Percentiles rank a stretch among this genome's conserved stretches.
These are phyloP conservation scores for Papilio dardanus DNA, from an alignment of 1,140 invertebrate genomes.

Conservation along the genomic window DNA sequence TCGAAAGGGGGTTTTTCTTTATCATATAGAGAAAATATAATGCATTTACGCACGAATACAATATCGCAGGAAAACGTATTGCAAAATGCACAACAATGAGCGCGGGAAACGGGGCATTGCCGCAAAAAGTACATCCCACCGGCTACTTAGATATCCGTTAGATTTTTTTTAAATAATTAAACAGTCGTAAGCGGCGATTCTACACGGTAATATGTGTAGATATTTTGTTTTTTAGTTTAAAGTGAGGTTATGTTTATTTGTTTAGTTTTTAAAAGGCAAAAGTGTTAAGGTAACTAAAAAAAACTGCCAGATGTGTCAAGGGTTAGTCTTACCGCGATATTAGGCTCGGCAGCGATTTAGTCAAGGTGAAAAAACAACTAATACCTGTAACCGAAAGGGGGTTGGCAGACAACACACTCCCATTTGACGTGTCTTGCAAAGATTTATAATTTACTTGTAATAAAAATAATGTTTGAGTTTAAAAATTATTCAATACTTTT, in stretches of 20 bases:
- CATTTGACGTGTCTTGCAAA: neutral
- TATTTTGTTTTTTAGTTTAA: conserved; percentile 20
- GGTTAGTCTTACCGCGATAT: neutral
- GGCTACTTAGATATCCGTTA: conserved; percentile 32
- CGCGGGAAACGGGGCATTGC: conserved; percentile 41
- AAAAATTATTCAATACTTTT: neutral
- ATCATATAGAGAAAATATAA: neutral
- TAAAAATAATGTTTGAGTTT: neutral
- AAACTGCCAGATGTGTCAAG: neutral
- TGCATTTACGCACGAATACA: neutral
- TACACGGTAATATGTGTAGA: conserved; percentile 5
- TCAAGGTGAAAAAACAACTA: neutral
- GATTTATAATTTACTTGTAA: neutral
- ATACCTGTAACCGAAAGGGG: neutral
- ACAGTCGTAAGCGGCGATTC: neutral
- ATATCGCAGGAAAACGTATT: neutral
- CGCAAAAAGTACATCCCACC: conserved; percentile 28
- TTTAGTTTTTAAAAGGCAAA: neutral
- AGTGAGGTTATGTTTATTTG: neutral
- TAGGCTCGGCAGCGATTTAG: neutral
- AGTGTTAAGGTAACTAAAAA: conserved; percentile 13
- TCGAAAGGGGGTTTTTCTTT: neutral
- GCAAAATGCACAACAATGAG: conserved; percentile 15
- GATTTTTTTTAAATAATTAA: conserved; percentile 31
- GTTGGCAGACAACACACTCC: neutral